Evolutionary conservation across 1,140 invertebrate species (phyloP), one percentile per base, ranked within the genome.

Genomic region (Neoseiulus cucumeris): DNA sequence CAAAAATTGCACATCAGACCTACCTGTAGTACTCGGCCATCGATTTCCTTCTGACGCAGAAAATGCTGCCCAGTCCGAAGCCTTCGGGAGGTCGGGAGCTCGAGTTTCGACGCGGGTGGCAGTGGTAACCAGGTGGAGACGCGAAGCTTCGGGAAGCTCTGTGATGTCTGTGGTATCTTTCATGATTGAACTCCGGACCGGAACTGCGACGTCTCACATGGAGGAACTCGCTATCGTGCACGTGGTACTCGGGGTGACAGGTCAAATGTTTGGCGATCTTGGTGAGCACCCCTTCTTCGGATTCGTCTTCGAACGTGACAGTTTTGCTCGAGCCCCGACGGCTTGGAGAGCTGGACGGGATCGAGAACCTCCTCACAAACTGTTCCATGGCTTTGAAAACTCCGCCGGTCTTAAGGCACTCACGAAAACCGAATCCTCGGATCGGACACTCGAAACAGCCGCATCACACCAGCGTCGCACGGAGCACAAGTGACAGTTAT

Each of bases 11-110:
- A 9, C 33, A 6, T 9, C 33, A 9, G 33, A 4, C 33, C 33
- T 33, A 59, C 51, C 51, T 59, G 51, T 59, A 59, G 33, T 59
- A 59, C 22, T 59, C 51, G 51, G 33, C 51, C 51, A 59, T 59
- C n/a, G 51, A 59, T 59, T 59, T 59, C 22, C 51, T 25, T 18
- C 51, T 25, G 51, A 59, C 22, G 33, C 51, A 59, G 33, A 59
- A 59, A 25, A 59, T 20, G 25, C 25, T 59, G 17, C 51, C 51
- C n/a, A 59, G 51, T 29, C 51, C 51, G 33, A 59, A 59, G 14
- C 51, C 51, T 2, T 59, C 51, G 22, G 51, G 51, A 17, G 51
- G 51, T 25, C 51, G 51, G 9, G 51, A 59, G 51, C 33, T 59
- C 51, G 51, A 59, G 9, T 59, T 59, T 9, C 51, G 25, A 17